Percentiles rank a stretch among this genome's conserved stretches.
Evolutionary conservation across 2,888 invertebrate genomes (phyloP).

Genomic region (Calameuta pallipes): DNA sequence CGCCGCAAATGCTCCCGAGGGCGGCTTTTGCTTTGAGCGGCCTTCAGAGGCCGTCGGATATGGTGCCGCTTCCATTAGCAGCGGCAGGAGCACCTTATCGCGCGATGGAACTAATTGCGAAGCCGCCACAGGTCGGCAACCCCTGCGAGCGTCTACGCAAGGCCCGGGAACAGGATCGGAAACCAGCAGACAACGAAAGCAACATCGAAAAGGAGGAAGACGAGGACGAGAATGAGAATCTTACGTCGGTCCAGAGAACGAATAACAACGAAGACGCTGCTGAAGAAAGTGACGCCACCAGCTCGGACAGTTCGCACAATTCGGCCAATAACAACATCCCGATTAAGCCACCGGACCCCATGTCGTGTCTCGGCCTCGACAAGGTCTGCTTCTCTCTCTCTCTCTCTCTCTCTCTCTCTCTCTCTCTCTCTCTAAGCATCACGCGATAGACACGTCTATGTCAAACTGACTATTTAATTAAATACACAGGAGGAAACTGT

Average conservation of each 20-base stretch:
- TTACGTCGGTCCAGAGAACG: slow-evolving; percentile 43
- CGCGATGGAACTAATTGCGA: slow-evolving; percentile 57
- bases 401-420: background rate
- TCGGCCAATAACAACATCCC: slow-evolving; percentile 56
- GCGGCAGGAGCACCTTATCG: slow-evolving; percentile 45
- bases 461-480: background rate
- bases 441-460: too few species aligned
- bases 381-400: slow-evolving; percentile 40
- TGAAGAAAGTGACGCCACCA: slow-evolving; percentile 56
- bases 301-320: slow-evolving; percentile 53
- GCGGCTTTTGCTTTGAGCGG: slow-evolving; percentile 58
- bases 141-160: background rate
- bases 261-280: slow-evolving; percentile 55
- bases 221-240: slow-evolving; percentile 52
- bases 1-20: slow-evolving; percentile 52
- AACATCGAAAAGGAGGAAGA: slow-evolving; percentile 48
- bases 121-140: slow-evolving; percentile 17
- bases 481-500: slow-evolving; percentile 51
- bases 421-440: background rate
- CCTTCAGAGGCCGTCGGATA: slow-evolving; percentile 48
- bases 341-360: slow-evolving; percentile 49
- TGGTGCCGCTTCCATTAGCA: slow-evolving; percentile 48
- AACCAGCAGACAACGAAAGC: slow-evolving; percentile 52
- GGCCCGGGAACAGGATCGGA: slow-evolving; percentile 18
- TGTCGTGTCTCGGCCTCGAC: slow-evolving; percentile 56